Conservation (phyloP, 2,797 vertebrate genomes). For the Hippoglossus hippoglossus region DNA sequence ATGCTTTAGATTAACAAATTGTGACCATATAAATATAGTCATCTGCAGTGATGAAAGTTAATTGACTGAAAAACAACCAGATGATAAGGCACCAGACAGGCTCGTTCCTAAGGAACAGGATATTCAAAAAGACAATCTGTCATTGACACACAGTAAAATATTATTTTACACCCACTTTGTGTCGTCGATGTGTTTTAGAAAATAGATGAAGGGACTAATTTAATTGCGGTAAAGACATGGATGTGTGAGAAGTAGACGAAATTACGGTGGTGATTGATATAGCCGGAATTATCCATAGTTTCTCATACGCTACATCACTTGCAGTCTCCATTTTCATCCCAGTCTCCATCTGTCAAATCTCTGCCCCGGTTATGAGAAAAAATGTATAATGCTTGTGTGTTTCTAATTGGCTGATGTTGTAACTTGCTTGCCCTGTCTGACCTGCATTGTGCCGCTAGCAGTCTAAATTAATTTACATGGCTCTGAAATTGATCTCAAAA, state of each 20-base stretch:
- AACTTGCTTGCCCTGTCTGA: conserved; percentile 83
- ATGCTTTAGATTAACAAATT: conserved; percentile 79
- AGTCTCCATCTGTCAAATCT: conserved; percentile 61
- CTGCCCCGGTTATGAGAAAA: conserved; percentile 64
- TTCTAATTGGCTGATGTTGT: conserved; percentile 84
- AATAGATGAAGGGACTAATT: conserved; percentile 46
- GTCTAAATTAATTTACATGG: conserved; percentile 83
- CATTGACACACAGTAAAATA: conserved; percentile 54
- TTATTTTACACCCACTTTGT: conserved; percentile 39
- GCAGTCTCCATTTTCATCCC: conserved; percentile 27
- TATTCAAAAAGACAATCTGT: conserved; percentile 70
- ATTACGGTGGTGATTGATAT: conserved; percentile 38
- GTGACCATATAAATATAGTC: conserved; percentile 77
- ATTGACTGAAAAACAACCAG: conserved; percentile 78
- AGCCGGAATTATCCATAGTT: conserved; percentile 24
- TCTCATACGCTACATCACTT: conserved; percentile 26
- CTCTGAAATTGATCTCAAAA: conserved; percentile 83
- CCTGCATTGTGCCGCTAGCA: conserved; percentile 81
- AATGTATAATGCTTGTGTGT: conserved; percentile 66
- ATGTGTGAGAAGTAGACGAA: conserved; percentile 32
- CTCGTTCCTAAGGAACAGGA: conserved; percentile 64
- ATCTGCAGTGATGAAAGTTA: conserved; percentile 78
- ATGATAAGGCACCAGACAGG: conserved; percentile 69
- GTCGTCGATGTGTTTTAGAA: conserved; percentile 34
- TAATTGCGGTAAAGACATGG: conserved; percentile 26